These are phyloP conservation scores for Megaceryle torquata DNA, from an alignment of 2,113 vertebrate species.

Conservation along the genomic window DNA sequence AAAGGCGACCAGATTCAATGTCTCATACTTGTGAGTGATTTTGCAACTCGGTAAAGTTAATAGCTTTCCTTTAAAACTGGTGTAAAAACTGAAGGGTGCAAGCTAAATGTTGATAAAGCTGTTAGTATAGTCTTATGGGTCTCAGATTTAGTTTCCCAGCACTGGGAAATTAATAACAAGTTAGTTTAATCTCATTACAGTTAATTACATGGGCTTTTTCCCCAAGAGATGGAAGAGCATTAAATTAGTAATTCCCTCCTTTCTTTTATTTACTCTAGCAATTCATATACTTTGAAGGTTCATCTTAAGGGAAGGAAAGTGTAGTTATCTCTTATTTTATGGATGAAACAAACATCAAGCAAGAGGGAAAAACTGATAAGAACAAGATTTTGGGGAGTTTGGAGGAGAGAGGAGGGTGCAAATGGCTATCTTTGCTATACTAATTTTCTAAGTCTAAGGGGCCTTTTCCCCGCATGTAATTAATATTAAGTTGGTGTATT, in stretches of 20 bases:
- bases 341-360: conserved; percentile 11
- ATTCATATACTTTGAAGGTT: conserved; percentile 43
- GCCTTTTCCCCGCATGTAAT: not conserved
- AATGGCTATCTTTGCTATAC: not conserved
- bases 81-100: not conserved
- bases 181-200: conserved; percentile 76
- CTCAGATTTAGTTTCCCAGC: conserved; percentile 52
- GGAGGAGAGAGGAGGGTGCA: not conserved
- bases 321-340: not conserved
- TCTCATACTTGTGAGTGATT: not conserved
- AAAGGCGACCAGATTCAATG: not conserved
- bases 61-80: not conserved
- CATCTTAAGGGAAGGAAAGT: conserved; percentile 14
- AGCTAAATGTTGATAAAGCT: conserved; percentile 21
- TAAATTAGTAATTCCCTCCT: conserved; percentile 66
- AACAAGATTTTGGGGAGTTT: not conserved
- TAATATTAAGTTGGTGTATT: not conserved
- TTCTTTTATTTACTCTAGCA: conserved; percentile 70
- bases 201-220: conserved; percentile 74
- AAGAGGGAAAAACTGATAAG: not conserved
- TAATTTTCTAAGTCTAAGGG: not conserved
- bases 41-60: not conserved
- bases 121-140: conserved; percentile 29
- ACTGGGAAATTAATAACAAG: conserved; percentile 67
- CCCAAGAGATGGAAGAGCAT: conserved; percentile 57